Conservation (phyloP, 1,140 invertebrate genomes). For the Neocloeon triangulifer region DNA sequence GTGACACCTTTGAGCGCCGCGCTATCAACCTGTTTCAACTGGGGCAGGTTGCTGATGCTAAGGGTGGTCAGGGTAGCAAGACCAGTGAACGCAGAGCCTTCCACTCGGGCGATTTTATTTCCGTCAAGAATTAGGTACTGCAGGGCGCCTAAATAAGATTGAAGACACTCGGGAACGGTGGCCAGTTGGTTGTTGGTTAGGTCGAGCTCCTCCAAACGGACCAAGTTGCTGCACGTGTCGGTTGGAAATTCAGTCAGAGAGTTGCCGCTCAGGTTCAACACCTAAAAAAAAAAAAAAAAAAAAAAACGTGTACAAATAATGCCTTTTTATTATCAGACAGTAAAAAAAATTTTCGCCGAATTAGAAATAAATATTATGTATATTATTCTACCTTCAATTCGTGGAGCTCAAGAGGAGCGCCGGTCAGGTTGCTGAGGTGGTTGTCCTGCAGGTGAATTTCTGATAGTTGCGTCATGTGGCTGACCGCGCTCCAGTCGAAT, state of each 20-base stretch:
- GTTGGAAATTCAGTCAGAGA: neutral
- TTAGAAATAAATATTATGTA: too few relatives aligned
- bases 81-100: constrained; percentile 21
- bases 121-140: neutral
- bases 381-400: too few relatives aligned
- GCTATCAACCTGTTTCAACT: constrained; percentile 25
- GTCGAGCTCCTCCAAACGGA: neutral
- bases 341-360: too few relatives aligned
- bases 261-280: neutral
- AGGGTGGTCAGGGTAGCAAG: constrained; percentile 31
- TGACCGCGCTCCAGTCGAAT: too few relatives aligned
- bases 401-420: too few relatives aligned
- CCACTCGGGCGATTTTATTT: neutral
- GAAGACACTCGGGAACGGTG: neutral
- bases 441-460: too few relatives aligned
- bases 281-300: neutral
- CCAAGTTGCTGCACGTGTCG: neutral
- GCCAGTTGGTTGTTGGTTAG: neutral
- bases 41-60: constrained; percentile 34
- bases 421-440: too few relatives aligned
- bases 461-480: too few relatives aligned
- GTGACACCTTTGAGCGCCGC: constrained; percentile 24
- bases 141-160: neutral
- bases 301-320: too few relatives aligned
- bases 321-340: too few relatives aligned